Percentiles rank a stretch among this genome's conserved stretches.
Conservation (phyloP, 2,113 vertebrate species). For the Eublepharis macularius region DNA sequence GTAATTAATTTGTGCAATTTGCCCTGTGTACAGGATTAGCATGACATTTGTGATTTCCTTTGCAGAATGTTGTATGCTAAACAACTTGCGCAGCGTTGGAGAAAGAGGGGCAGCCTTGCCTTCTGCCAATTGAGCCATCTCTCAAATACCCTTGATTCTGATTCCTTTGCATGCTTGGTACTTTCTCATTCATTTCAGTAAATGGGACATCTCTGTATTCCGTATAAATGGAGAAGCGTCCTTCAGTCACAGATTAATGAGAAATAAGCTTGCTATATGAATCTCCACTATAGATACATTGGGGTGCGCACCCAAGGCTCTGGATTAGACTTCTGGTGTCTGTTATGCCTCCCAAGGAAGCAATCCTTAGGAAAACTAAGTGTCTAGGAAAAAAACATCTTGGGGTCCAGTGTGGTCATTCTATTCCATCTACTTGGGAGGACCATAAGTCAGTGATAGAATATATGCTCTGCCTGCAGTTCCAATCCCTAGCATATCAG, state of each 20-base stretch:
- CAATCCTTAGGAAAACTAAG: not conserved
- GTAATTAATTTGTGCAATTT: not conserved
- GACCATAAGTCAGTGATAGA: too few species aligned
- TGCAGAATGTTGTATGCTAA: not conserved
- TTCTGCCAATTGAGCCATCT: not conserved
- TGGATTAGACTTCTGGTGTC: not conserved
- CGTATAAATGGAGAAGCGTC: not conserved
- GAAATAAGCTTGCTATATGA: too few species aligned
- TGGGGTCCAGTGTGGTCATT: not conserved
- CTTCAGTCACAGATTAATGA: not conserved
- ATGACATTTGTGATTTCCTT: too few species aligned
- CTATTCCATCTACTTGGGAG: not conserved
- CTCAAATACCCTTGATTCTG: not conserved
- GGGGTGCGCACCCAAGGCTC: not conserved
- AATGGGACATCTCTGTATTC: not conserved
- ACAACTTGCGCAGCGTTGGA: not conserved
- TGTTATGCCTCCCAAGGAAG: not conserved
- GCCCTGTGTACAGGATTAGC: too few species aligned
- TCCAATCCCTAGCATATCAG: too few species aligned
- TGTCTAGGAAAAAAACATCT: not conserved
- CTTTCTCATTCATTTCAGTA: not conserved
- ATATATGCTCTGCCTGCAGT: too few species aligned
- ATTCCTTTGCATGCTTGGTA: not conserved
- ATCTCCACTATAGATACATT: not conserved
- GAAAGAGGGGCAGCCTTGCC: not conserved